Evolutionary conservation across 2,888 invertebrate species (phyloP), one percentile per base, ranked within the genome.

Genomic region (Loripinus fragilis): DNA sequence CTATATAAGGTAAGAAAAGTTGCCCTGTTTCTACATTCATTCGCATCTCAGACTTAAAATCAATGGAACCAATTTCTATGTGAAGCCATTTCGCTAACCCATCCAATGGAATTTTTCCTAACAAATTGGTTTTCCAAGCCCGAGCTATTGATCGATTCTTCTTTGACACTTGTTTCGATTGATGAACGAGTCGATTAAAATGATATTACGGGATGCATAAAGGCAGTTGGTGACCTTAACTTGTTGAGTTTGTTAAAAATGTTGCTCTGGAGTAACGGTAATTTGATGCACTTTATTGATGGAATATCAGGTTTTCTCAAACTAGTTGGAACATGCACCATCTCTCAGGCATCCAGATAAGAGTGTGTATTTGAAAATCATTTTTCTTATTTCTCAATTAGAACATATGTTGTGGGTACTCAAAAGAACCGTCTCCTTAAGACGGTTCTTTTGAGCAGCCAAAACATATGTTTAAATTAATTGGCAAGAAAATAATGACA

Each of bases 51-150:
- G 33, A 60, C 60, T 10, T 17, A 60, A 60, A 60, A 28, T 28
- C 25, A 60, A 28, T 28, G 33, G 60, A 60, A 33, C 60, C 60
- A 60, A 60, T 60, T 60, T 60, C 33, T 30, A 30, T 60, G 60
- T 60, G 60, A 60, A 60, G 60, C 60, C 60, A 60, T 60, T 60
- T 60, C 60, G 33, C 60, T 60, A 30, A 60, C 60, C 60, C 60
- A 60, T 60, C 60, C 60, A 60, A 60, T 60, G 60, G 60, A 60
- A 60, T 60, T 60, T 60, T 33, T 60, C 20, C 33, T 60, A 33
- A 60, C 60, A 60, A 60, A 60, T 60, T 60, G 60, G 60, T 33
- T 60, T 60, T 60, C 33, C 60, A 2, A 60, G 60, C 60, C 33
- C 7, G 60, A 12, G 33, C 60, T 60, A 60, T 60, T 60, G 60